Evolutionary conservation across 2,113 vertebrate species (phyloP).

Genomic region (Nibea coibor): DNA sequence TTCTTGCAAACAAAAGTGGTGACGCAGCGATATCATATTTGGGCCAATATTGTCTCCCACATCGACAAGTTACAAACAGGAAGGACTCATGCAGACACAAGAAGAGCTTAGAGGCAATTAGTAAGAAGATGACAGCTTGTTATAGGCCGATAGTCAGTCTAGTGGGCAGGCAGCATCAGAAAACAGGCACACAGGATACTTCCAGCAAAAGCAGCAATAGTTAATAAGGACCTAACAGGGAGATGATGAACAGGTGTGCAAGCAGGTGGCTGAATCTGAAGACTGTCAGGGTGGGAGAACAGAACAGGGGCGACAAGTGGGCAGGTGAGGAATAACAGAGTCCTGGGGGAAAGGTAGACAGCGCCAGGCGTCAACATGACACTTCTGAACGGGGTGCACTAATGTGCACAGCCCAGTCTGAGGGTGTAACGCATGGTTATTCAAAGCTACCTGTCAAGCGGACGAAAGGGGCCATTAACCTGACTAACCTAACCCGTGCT

Average conservation of each 20-base stretch:
- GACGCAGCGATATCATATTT: background rate
- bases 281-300: slow-evolving; percentile 25
- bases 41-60: background rate
- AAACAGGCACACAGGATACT: background rate
- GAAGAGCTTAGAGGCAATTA: background rate
- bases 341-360: background rate
- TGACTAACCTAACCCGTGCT: background rate
- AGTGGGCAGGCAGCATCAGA: background rate
- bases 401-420: background rate
- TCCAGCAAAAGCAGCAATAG: background rate
- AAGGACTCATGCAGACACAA: background rate
- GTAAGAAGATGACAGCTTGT: slow-evolving; percentile 6
- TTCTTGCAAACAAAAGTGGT: background rate
- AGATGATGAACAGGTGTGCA: slow-evolving; percentile 37
- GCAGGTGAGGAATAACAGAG: slow-evolving; percentile 33
- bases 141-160: background rate
- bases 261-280: slow-evolving; percentile 49
- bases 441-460: slow-evolving; percentile 1
- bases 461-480: background rate
- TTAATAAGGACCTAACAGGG: slow-evolving; percentile 27
- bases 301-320: slow-evolving; percentile 25
- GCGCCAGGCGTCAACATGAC: background rate
- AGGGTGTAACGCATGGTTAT: background rate
- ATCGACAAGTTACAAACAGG: background rate
- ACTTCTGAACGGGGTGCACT: background rate